A percentile compares a stretch with the other conserved stretches of the same genome.
phyloP scores from a whole-genome alignment of 1,140 invertebrate genomes.

The Drosophila sechellia region DNA sequence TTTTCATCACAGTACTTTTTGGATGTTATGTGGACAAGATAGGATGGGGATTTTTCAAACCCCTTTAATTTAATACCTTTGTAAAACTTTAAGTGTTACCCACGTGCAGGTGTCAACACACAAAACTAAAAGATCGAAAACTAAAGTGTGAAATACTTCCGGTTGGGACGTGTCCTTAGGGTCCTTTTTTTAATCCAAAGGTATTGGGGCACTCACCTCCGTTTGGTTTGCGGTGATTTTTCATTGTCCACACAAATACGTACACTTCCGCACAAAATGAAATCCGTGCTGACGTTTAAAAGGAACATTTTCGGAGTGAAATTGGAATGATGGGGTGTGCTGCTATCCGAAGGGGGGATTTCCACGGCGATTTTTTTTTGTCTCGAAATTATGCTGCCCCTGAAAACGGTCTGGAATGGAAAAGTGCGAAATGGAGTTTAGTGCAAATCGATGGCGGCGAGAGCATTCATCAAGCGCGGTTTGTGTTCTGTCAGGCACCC shows the following conservation, averaged over 20 bases:
- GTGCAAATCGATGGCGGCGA: conserved; percentile 77
- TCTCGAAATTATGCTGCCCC: conserved; percentile 64
- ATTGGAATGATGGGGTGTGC: no score
- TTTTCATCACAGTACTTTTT: no score
- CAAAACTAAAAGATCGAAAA: conserved; percentile 12
- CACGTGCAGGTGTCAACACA: background rate
- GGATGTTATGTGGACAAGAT: background rate
- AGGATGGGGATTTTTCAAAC: background rate
- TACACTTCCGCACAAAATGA: conserved; percentile 57
- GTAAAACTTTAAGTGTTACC: background rate
- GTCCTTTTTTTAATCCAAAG: background rate
- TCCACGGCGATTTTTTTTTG: conserved; percentile 3
- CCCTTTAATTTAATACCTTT: background rate
- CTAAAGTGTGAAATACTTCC: conserved; percentile 75
- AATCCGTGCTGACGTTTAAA: conserved; percentile 62
- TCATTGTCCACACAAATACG: conserved; percentile 72
- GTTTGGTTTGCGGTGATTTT: conserved; percentile 70
- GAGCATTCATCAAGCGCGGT: conserved; percentile 70
- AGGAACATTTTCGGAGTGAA: background rate
- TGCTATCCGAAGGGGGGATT: no score
- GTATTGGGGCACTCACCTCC: conserved; percentile 1
- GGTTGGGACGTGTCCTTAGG: conserved; percentile 28
- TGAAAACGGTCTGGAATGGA: conserved; percentile 38
- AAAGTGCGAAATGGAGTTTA: conserved; percentile 80
- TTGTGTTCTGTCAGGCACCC: conserved; percentile 6